A percentile compares a stretch with the other conserved stretches of the same genome.
Evolutionary conservation across 2,797 vertebrate species (phyloP).

Genomic region (Spinibarbus caldwelli): DNA sequence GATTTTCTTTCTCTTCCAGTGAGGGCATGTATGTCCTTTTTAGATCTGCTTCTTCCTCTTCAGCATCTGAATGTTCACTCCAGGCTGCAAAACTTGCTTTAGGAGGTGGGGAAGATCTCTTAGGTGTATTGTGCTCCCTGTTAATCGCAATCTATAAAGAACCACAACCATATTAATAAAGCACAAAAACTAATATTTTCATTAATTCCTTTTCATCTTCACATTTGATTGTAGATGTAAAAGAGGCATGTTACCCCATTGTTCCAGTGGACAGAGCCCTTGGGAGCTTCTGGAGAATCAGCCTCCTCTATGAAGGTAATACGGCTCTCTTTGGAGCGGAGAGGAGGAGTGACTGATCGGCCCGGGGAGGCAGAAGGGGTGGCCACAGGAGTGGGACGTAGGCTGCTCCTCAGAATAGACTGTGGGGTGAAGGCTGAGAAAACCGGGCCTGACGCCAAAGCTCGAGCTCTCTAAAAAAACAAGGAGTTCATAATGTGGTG

Average conservation of each 20-base stretch:
- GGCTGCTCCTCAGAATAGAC: slow-evolving; percentile 91
- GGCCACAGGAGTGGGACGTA: slow-evolving; percentile 87
- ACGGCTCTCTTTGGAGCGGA: slow-evolving; percentile 86
- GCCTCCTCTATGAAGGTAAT: slow-evolving; percentile 89
- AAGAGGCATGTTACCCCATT: slow-evolving; percentile 74
- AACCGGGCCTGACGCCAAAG: slow-evolving; percentile 80
- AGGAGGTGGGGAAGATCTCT: slow-evolving; percentile 70
- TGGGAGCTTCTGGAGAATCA: slow-evolving; percentile 66
- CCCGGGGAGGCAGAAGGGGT: slow-evolving; percentile 91
- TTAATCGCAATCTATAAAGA: slow-evolving; percentile 75
- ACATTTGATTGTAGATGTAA: not conserved
- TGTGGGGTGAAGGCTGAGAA: slow-evolving; percentile 90
- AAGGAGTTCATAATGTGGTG: not conserved
- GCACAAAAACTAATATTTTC: not conserved
- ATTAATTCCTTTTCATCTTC: not conserved
- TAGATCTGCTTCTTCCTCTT: slow-evolving; percentile 51
- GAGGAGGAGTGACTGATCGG: slow-evolving; percentile 87
- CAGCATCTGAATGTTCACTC: slow-evolving; percentile 66
- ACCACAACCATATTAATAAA: not conserved
- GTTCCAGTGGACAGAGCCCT: slow-evolving; percentile 76
- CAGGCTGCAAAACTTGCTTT: slow-evolving; percentile 68
- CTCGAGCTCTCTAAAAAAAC: slow-evolving; percentile 86
- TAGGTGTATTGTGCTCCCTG: slow-evolving; percentile 69
- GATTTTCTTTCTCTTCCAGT: slow-evolving; percentile 2
- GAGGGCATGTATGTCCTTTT: slow-evolving; percentile 60